Conservation (phyloP, 2,888 invertebrate species). For the Tanaodytes sp. region DNA sequence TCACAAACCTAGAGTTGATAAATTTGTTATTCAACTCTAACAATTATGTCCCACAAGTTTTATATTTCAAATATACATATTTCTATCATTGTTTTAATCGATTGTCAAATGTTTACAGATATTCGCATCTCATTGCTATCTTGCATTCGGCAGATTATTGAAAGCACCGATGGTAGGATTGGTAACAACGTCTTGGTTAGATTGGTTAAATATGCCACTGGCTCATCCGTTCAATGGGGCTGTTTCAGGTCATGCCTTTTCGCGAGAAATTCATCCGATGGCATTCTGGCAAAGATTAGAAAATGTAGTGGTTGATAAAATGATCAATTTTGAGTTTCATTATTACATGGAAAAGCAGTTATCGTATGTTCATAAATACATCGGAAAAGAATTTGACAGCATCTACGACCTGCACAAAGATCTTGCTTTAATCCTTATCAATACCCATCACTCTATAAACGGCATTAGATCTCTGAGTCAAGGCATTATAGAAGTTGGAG, state of each 20-base stretch:
- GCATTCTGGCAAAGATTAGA: constrained; percentile 61
- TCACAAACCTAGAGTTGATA: too few relatives aligned
- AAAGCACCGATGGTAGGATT: constrained; percentile 61
- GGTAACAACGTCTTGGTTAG: constrained; percentile 56
- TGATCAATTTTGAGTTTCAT: constrained; percentile 38
- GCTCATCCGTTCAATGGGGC: constrained; percentile 62
- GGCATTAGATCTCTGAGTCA: constrained; percentile 74
- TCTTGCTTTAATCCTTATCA: constrained; percentile 72
- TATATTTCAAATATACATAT: too few relatives aligned
- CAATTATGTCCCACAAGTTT: too few relatives aligned
- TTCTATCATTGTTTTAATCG: too few relatives aligned
- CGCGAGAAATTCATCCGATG: constrained; percentile 52
- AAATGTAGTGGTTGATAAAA: constrained; percentile 51
- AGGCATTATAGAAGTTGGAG: constrained; percentile 76
- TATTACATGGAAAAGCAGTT: constrained; percentile 52
- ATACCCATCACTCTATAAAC: constrained; percentile 75
- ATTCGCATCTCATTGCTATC: constrained; percentile 61
- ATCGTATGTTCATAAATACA: constrained; percentile 55
- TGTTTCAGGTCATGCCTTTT: constrained; percentile 56
- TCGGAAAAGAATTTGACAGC: constrained; percentile 56
- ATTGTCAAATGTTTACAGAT: too few relatives aligned
- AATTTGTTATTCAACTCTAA: too few relatives aligned
- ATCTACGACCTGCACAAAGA: constrained; percentile 63
- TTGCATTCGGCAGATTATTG: constrained; percentile 62
- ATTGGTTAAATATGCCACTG: constrained; percentile 61